A percentile compares a stretch with the other conserved stretches of the same genome.
phyloP scores from a whole-genome alignment of 2,113 vertebrate genomes.

The Poeciliopsis prolifica region DNA sequence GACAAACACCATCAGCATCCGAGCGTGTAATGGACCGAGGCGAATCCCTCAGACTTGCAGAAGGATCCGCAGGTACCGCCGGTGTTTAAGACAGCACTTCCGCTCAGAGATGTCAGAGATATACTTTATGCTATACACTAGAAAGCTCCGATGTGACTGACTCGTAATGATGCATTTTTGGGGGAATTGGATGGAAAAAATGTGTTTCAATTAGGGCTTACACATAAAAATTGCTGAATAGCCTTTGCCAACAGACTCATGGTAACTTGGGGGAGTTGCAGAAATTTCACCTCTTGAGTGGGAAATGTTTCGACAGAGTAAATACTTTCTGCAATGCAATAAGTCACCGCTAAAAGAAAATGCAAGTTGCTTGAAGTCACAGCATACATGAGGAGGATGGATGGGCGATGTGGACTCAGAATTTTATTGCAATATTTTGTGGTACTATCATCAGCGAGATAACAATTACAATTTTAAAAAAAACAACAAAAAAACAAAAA shows the following conservation, averaged over 20 bases:
- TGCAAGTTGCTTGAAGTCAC: background rate
- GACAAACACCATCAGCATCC: slow-evolving; percentile 75
- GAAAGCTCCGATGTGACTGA: slow-evolving; percentile 6
- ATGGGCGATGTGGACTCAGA: too few species aligned
- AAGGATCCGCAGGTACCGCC: slow-evolving; percentile 53
- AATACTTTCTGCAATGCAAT: background rate
- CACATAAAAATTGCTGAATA: too few species aligned
- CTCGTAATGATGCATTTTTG: background rate
- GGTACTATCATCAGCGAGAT: too few species aligned
- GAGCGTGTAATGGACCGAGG: slow-evolving; percentile 66
- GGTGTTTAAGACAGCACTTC: slow-evolving; percentile 33
- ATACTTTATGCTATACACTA: slow-evolving; percentile 37
- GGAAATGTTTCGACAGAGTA: too few species aligned
- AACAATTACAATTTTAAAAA: too few species aligned
- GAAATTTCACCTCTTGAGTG: too few species aligned
- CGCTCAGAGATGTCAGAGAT: slow-evolving; percentile 28
- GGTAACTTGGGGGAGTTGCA: too few species aligned
- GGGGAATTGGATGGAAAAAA: background rate
- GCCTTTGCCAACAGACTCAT: too few species aligned
- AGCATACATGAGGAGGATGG: background rate
- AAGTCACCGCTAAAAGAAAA: background rate
- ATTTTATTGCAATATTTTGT: too few species aligned
- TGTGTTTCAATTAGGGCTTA: too few species aligned
- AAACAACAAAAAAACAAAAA: too few species aligned
- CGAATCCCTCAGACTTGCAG: slow-evolving; percentile 50